Evolutionary conservation across 2,797 vertebrate genomes (phyloP).

Genomic region (Bradypus variegatus): DNA sequence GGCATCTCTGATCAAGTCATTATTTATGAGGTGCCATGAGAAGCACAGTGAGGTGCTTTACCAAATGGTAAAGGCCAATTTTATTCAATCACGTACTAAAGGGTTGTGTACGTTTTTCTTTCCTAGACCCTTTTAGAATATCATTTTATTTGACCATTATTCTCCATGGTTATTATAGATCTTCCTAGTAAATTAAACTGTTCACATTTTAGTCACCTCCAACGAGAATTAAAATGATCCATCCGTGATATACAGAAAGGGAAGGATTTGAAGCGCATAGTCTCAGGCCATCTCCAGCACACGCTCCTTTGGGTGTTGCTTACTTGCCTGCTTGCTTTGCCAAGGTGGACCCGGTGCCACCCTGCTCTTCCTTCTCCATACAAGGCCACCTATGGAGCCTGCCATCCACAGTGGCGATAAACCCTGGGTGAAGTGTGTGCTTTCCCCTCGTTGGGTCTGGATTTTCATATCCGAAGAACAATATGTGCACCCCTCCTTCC

Average conservation of each 20-base stretch:
- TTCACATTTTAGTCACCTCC: neutral
- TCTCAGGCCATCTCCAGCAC: accelerated
- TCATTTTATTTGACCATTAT: neutral
- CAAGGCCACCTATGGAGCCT: accelerated
- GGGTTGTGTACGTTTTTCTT: accelerated
- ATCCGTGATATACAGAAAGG: accelerated
- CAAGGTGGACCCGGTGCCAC: accelerated
- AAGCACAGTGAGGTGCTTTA: neutral
- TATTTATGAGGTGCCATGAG: neutral
- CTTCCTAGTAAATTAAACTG: neutral
- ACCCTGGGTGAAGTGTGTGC: accelerated
- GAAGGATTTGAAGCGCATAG: accelerated
- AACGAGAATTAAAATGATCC: neutral
- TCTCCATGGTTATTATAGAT: neutral
- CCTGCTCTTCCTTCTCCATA: neutral
- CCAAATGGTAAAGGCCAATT: neutral
- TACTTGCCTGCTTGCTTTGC: accelerated
- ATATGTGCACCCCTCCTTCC: accelerated
- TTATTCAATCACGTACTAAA: neutral
- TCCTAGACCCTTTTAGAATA: neutral
- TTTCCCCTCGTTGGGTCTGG: neutral
- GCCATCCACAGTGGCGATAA: accelerated
- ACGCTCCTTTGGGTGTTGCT: accelerated
- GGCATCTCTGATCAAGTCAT: neutral
- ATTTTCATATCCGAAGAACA: too few species aligned